Evolutionary conservation across 1,140 invertebrate genomes (phyloP).

Genomic region (Papilio polytes): DNA sequence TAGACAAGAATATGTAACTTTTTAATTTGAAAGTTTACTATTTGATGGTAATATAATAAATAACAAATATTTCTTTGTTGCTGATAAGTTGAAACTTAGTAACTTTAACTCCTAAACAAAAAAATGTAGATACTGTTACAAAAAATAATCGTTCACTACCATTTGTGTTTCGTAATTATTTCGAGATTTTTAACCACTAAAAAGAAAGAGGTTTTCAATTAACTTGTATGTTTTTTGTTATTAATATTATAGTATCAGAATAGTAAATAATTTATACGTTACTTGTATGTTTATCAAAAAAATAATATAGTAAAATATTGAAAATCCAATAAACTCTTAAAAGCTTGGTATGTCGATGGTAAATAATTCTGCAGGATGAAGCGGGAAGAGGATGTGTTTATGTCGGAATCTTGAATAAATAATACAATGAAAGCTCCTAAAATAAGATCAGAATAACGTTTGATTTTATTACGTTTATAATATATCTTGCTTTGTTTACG

Average conservation of each 20-base stretch:
- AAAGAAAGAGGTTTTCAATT: no score
- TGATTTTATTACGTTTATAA: not conserved
- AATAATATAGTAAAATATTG: not conserved
- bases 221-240: no score
- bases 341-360: not conserved
- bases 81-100: not conserved
- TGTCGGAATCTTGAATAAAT: not conserved
- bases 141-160: no score
- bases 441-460: not conserved
- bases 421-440: not conserved
- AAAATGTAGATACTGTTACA: no score
- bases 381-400: not conserved
- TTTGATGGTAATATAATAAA: not conserved
- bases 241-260: no score
- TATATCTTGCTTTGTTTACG: not conserved
- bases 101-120: no score
- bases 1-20: not conserved
- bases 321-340: conserved; percentile 1
- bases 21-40: not conserved
- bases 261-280: no score
- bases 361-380: conserved; percentile 10
- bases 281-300: no score
- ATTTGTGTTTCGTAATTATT: no score
- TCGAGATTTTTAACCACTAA: no score
- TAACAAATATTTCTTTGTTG: not conserved